phyloP scores from a whole-genome alignment of 2,888 invertebrate species.

The Tiphia femorata region DNA sequence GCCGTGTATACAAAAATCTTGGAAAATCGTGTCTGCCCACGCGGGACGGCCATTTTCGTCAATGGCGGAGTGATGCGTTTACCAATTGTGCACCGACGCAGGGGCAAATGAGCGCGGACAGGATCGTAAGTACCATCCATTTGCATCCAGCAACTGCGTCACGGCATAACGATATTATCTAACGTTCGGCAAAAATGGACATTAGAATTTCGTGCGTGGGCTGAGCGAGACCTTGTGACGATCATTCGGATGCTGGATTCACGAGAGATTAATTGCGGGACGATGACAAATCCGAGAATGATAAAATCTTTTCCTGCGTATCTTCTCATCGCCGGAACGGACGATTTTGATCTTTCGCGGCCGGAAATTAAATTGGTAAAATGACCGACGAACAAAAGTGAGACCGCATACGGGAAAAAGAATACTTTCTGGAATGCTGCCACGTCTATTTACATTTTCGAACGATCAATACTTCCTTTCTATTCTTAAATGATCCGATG shows the following conservation, averaged over 20 bases:
- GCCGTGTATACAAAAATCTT: conserved; percentile 31
- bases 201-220: conserved; percentile 51
- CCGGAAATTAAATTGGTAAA: too few species aligned
- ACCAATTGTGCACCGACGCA: conserved; percentile 29
- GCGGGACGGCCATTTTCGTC: conserved; percentile 37
- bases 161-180: conserved; percentile 28
- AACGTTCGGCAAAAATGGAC: conserved; percentile 28
- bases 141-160: conserved; percentile 43
- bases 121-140: conserved; percentile 19
- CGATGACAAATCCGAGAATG: not conserved
- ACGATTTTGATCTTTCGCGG: too few species aligned
- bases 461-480: too few species aligned
- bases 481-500: too few species aligned
- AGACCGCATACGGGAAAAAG: too few species aligned
- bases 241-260: not conserved
- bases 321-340: too few species aligned
- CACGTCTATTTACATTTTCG: too few species aligned
- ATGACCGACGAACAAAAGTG: too few species aligned
- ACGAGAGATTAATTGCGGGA: not conserved
- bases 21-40: conserved; percentile 28
- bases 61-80: conserved; percentile 16
- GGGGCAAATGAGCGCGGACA: conserved; percentile 9
- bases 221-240: conserved; percentile 42
- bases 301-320: too few species aligned
- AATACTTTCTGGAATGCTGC: too few species aligned